Base-by-base conservation (phyloP, 2,113 vertebrate species). In the Cathartes aura region DNA sequence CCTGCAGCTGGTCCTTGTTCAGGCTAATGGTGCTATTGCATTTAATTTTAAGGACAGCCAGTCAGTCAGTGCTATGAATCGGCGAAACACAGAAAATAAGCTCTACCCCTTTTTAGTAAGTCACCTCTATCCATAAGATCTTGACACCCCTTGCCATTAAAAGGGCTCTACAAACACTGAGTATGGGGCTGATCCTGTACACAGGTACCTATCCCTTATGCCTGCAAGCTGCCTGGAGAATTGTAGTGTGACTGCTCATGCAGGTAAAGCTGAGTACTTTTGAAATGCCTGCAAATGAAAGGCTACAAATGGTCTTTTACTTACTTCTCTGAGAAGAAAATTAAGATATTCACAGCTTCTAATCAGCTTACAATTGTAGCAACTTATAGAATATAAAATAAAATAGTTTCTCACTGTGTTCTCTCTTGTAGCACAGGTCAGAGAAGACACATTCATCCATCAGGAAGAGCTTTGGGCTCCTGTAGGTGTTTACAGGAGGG, bases 121-220 rank as follows among this genome's bases (percentile, higher is more conserved):
- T 60, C n/a, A 79, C 19, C 7, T 60, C 11, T 30, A 5, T 42
- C 38, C 36, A 3, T 50, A 60, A 38, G n/a, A 29, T 32, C 20
- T 63, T 36, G 47, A 73, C 12, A 32, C 12, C 23, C 5, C 15
- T 34, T 76, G 45, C 8, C 45, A 4, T 36, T 72, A 47, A 60
- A 74, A 17, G 21, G 15, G 7, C 9, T 87, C n/a, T 91, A 27
- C 15, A 56, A 52, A 47, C 52, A 16, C 9, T 8, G 34, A 92
- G 7, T 43, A 3, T 20, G 34, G 26, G 30, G 11, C 19, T 22
- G 19, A 20, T 79, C 13, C 23, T 32, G 11, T 36, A 62, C 0
- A 1, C 30, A n/a, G 32, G 11, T 79, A 34, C 15, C 0, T 0
- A 29, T 42, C 26, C 36, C 18, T 68, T 56, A 26, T 5, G 13